phyloP scores from a whole-genome alignment of 2,113 vertebrate species.

The Pangasianodon hypophthalmus region DNA sequence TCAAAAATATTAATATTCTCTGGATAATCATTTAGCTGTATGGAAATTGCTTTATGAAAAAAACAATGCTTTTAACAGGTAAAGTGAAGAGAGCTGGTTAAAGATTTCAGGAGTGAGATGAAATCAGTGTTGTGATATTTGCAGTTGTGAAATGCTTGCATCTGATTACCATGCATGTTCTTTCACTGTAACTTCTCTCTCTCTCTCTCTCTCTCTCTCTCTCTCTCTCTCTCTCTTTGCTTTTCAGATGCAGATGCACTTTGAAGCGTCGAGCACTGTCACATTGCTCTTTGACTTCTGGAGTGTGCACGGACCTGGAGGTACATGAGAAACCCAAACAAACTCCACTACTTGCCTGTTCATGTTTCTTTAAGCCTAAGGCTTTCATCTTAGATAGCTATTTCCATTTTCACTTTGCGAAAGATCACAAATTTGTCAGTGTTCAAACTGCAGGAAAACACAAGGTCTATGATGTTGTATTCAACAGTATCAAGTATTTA shows the following conservation, averaged over 20 bases:
- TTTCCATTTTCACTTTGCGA: not conserved
- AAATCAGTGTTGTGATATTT: not conserved
- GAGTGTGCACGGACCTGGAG: slow-evolving; percentile 83
- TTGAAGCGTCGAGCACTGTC: slow-evolving; percentile 78
- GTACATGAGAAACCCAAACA: slow-evolving; percentile 65
- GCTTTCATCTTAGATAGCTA: not conserved
- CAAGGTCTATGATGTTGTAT: not conserved
- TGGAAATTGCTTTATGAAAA: not conserved
- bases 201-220: not conserved
- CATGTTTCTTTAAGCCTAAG: not conserved
- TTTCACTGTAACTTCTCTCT: not conserved
- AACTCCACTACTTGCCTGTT: not conserved
- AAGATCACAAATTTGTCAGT: not conserved
- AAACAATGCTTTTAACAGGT: not conserved
- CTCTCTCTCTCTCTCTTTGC: not conserved
- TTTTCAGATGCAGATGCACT: slow-evolving; percentile 84
- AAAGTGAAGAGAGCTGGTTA: not conserved
- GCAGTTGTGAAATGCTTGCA: not conserved
- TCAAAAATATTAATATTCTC: not conserved
- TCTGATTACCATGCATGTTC: not conserved
- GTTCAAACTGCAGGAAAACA: not conserved
- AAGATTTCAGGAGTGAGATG: not conserved
- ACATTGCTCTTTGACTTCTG: slow-evolving; percentile 93
- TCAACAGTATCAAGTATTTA: not conserved
- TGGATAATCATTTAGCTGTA: not conserved